Base-by-base conservation (phyloP, 2,797 vertebrate species). In the Tympanoctomys barrerae region DNA sequence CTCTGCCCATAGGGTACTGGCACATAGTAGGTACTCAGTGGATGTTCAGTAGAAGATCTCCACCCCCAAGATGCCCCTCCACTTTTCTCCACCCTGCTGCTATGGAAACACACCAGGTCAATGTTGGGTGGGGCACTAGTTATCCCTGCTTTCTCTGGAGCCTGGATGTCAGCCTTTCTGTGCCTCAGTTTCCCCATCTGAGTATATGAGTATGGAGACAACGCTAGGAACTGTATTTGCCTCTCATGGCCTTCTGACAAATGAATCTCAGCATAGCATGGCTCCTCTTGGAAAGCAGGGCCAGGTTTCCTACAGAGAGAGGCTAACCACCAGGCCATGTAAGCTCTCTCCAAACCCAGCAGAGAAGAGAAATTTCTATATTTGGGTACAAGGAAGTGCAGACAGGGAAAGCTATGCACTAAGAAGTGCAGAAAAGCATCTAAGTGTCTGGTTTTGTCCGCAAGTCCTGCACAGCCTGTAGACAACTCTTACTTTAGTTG, bases 51-150 rank as follows among this genome's bases (percentile, higher is more conserved):
- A 11, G 62, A 77, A 33, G 59, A 18, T 9, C 57, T 82, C n/a
- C 26, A 24, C 22, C 16, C 22, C 61, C 70, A 71, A 84, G 31
- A 26, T 59, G 16, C 75, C 75, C 70, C 82, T 57, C 16, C 13
- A 0, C 33, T 2, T 66, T 57, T 68, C 78, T 85, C 49, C 5
- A 4, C 64, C 33, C 46, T 89, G 66, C 89, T 91, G 4, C 42
- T 10, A 8, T 22, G 9, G 57, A 61, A 54, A 64, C 28, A 22
- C 3, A 0, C 21, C 0, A 33, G n/a, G n/a, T 36, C 0, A 0
- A 66, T 71, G n/a, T 78, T 3, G 0, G 39, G 28, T 31, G 5
- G 57, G 52, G 33, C 16, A 33, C 18, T 26, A 33, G 80, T 91
- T 57, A 59, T 19, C 18, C 13, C 64, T 39, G 70, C 81, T 77